Evolutionary conservation across 2,888 invertebrate species (phyloP), one percentile per base, ranked within the genome.

Genomic region (Pollenia angustigena): DNA sequence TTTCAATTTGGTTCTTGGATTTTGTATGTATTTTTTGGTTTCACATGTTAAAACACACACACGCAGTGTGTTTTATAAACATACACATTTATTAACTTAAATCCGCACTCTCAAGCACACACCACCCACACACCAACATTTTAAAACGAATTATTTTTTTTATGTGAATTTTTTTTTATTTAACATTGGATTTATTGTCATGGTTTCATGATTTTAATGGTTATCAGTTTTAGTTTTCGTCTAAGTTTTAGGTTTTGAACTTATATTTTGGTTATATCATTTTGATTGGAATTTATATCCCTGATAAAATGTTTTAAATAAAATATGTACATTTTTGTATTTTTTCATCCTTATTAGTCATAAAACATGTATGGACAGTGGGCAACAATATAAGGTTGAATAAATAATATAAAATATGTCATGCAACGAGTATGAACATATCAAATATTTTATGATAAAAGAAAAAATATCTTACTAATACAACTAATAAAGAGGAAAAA

Each of bases 201-300:
- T 75, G 52, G 23, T 50, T 14, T 62, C 3, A 75, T 75, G 42
- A 64, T 52, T 75, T 52, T 14, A 75, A 52, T 75, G 50, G 14
- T 42, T 64, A 75, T 75, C 75, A 52, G 62, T 62, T 75, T 48
- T 40, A 60, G 48, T 32, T 48, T 58, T 18, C 14, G 18, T 23
- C 18, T 18, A 56, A 56, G 4, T 23, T 56, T 23, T 42, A 62
- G 46, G 46, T 64, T 64, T 64, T 46, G 46, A 44, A 64, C 46
- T 44, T 44, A 62, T 75, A 4, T 52, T 62, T 42, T 14, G 42
- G 50, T 75, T 18, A 75, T 52, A 75, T 64, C 44, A 50, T 75
- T 75, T 64, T 52, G 62, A 75, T 75, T 62, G 40, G 40, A 75
- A 64, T 75, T 75, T 64, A 74, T 62, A 62, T 42, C 40, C n/a